phyloP scores from a whole-genome alignment of 2,113 vertebrate genomes.

The Fulmarus glacialis region DNA sequence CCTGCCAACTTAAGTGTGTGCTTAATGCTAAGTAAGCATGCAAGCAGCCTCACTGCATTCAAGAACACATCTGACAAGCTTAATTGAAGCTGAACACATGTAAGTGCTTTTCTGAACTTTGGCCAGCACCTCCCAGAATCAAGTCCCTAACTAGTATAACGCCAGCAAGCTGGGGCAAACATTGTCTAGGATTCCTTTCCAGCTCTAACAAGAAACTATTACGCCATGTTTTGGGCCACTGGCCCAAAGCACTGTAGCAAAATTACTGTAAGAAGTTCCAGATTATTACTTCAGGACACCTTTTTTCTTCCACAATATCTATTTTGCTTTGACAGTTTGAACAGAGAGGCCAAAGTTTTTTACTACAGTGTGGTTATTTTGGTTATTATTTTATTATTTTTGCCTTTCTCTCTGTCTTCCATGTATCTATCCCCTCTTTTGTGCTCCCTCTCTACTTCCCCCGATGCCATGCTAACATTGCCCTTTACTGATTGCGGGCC shows the following conservation, averaged over 20 bases:
- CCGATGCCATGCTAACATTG: background rate
- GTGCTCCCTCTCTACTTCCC: background rate
- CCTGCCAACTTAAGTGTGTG: background rate
- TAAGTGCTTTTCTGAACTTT: constrained; percentile 15
- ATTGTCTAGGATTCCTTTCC: background rate
- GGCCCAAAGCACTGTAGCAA: constrained; percentile 10
- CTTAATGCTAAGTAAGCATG: background rate
- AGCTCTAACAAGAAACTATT: background rate
- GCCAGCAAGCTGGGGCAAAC: background rate
- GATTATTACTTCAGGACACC: background rate
- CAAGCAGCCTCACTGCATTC: background rate
- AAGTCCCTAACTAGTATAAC: background rate
- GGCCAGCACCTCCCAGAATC: background rate
- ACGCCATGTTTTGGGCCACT: background rate
- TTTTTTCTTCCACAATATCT: background rate
- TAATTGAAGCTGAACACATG: background rate
- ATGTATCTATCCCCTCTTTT: background rate
- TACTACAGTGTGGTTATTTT: background rate
- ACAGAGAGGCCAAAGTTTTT: constrained; percentile 40
- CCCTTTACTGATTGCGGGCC: fast-evolving
- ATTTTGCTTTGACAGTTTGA: background rate
- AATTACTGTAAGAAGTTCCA: background rate
- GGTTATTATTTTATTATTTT: background rate
- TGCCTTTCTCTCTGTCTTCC: background rate
- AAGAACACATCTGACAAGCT: background rate